Percentiles rank a stretch among this genome's conserved stretches.
phyloP scores from a whole-genome alignment of 2,113 vertebrate species.

The Penelope pileata region DNA sequence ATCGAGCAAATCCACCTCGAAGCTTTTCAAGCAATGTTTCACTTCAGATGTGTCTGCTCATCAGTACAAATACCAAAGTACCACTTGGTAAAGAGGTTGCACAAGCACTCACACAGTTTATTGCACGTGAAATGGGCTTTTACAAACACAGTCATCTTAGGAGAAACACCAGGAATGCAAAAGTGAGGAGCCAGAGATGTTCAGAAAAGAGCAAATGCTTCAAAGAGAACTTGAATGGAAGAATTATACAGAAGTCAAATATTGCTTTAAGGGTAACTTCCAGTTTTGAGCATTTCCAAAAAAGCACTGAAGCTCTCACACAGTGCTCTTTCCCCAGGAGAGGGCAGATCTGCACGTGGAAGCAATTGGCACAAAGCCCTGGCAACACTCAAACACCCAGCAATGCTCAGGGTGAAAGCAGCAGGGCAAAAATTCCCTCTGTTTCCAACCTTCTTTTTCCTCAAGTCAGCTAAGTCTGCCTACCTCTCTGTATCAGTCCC shows the following conservation, averaged over 20 bases:
- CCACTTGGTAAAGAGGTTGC: background rate
- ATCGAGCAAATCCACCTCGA: background rate
- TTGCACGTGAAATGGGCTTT: background rate
- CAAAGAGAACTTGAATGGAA: background rate
- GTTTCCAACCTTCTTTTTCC: background rate
- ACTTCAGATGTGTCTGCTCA: background rate
- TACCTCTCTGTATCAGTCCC: background rate
- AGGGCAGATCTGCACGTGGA: background rate
- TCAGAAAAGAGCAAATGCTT: background rate
- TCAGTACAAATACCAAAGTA: background rate
- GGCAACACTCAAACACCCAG: accelerated
- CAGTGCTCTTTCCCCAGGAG: background rate
- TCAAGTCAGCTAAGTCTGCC: background rate
- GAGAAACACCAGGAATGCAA: background rate
- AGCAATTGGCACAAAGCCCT: background rate
- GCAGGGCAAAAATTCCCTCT: background rate
- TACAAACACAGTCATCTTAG: background rate
- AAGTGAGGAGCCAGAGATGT: background rate
- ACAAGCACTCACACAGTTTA: background rate
- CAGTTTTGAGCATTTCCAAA: background rate
- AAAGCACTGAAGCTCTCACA: background rate
- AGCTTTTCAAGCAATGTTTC: background rate
- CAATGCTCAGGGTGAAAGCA: background rate
- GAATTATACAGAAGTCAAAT: background rate
- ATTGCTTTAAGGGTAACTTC: background rate